Conservation (phyloP, 2,797 vertebrate species). For the Myotis daubentonii region DNA sequence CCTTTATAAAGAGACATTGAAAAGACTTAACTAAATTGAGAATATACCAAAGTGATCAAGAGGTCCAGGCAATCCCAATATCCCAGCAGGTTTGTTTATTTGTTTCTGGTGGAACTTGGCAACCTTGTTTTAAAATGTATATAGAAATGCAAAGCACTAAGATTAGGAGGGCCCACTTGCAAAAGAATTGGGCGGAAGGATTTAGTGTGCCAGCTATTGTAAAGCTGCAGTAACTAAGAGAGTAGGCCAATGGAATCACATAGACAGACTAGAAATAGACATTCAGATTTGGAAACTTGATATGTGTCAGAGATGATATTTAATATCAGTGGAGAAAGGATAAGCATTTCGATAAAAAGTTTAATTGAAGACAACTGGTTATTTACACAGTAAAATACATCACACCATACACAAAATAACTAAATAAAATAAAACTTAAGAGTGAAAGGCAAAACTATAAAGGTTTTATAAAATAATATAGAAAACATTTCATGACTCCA, state of each 20-base stretch:
- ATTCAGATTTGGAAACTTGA: background rate
- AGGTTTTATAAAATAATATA: background rate
- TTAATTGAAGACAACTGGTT: background rate
- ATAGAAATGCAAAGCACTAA: background rate
- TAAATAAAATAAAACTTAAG: background rate
- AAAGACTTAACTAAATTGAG: background rate
- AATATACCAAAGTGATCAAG: background rate
- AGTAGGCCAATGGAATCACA: background rate
- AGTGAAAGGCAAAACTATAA: conserved; percentile 31
- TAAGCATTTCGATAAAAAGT: background rate
- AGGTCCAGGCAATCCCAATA: background rate
- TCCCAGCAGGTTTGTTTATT: background rate
- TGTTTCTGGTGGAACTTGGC: background rate
- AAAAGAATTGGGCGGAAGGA: background rate
- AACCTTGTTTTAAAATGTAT: background rate
- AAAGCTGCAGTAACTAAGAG: background rate
- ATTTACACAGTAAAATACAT: background rate
- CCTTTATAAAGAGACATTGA: background rate
- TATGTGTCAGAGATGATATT: background rate
- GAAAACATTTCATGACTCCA: conserved; percentile 25
- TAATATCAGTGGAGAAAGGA: background rate
- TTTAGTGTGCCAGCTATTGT: background rate
- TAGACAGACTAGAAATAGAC: background rate
- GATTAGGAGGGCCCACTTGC: background rate
- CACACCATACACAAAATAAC: background rate